These are phyloP conservation scores for Cantharis lateralis DNA, from an alignment of 2,888 invertebrate species.

Conservation along the genomic window DNA sequence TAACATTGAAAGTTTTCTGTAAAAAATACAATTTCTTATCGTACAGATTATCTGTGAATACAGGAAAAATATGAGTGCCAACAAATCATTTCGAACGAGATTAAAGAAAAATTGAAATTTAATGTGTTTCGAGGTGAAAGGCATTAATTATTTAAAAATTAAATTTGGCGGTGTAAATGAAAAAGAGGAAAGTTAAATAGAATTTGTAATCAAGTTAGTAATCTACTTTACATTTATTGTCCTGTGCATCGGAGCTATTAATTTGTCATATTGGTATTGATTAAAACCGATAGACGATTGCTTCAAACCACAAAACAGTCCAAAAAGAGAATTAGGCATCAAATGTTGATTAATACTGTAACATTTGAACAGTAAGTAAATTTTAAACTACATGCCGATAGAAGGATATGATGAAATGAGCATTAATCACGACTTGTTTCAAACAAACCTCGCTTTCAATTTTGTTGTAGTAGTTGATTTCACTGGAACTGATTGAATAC, in stretches of 20 bases:
- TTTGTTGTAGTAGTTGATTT: constrained; percentile 4
- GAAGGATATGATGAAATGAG: constrained; percentile 3
- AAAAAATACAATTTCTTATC: neutral
- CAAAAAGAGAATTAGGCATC: neutral
- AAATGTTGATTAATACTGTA: constrained; percentile 7
- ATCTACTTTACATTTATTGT: neutral
- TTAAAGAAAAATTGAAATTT: neutral
- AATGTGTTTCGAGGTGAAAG: neutral
- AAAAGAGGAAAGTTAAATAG: neutral
- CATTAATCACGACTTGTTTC: constrained; percentile 16
- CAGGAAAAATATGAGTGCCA: neutral
- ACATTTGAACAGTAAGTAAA: constrained; percentile 4
- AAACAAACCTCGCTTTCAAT: constrained; percentile 13
- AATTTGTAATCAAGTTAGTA: neutral
- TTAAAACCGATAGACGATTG: neutral
- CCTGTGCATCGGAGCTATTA: neutral
- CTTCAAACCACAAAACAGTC: neutral
- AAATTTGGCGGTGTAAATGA: neutral
- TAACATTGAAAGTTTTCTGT: neutral
- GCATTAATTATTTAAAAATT: neutral
- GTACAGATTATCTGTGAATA: neutral
- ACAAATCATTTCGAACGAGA: neutral
- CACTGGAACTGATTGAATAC: constrained; percentile 7
- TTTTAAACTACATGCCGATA: neutral
- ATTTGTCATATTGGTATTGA: neutral